Conservation (phyloP, 2,797 vertebrate species). For the Adelosebastes latens region DNA sequence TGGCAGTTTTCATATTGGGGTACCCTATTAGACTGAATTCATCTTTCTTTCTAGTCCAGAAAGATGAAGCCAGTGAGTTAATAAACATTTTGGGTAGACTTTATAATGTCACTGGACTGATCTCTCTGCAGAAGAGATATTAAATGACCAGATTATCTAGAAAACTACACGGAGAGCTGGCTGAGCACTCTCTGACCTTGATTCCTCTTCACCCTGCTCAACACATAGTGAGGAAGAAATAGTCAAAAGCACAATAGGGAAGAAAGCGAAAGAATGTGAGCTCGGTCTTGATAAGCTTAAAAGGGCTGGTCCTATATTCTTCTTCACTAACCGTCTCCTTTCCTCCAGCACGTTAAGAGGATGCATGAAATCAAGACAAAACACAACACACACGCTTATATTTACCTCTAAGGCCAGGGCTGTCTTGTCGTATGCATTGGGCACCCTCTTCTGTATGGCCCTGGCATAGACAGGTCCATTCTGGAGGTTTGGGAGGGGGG, state of each 20-base stretch:
- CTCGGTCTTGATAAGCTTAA: slow-evolving; percentile 6
- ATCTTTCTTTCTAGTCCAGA: neutral
- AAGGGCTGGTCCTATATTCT: neutral
- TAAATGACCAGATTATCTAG: neutral
- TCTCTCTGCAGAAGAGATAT: slow-evolving; percentile 3
- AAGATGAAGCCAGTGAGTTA: neutral
- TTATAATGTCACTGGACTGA: neutral
- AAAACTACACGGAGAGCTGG: neutral
- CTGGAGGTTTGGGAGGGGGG: slow-evolving; percentile 98
- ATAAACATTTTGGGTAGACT: neutral
- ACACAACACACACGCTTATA: slow-evolving; percentile 31
- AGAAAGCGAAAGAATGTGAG: slow-evolving; percentile 3
- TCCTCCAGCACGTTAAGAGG: neutral
- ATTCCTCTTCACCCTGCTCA: slow-evolving; percentile 9
- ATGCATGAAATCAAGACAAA: neutral
- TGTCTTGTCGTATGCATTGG: slow-evolving; percentile 99
- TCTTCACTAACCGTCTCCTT: neutral
- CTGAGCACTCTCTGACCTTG: slow-evolving; percentile 20
- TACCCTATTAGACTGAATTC: neutral
- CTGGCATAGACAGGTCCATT: slow-evolving; percentile 98
- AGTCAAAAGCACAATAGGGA: slow-evolving; percentile 8
- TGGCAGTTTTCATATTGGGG: slow-evolving; percentile 7
- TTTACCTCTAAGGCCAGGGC: slow-evolving; percentile 99
- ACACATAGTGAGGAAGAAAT: slow-evolving; percentile 9
- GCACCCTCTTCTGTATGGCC: slow-evolving; percentile 99